Evolutionary conservation across 2,888 invertebrate species (phyloP), one percentile per base, ranked within the genome.

Genomic region (Leptopilina syphax): DNA sequence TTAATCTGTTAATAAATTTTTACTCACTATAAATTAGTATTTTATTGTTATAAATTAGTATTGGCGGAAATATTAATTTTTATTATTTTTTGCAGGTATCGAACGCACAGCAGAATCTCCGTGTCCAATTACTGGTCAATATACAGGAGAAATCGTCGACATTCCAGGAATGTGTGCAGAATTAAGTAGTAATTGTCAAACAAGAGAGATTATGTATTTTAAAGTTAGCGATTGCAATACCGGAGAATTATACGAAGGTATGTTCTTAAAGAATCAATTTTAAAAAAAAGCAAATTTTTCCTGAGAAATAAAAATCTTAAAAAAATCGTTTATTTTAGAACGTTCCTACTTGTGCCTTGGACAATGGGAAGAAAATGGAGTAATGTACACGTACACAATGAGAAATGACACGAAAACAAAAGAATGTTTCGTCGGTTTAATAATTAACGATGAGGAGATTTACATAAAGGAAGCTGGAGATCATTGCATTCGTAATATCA

Each of bases 401-500:
- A 92, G 95, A 83, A 93, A 93, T 80, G 95, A 95, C 86, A 93
- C 93, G 1, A 92, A 92, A 68, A 93, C 93, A 0, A 95, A 94
- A 86, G 95, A 95, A 89, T 95, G 95, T 87, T 95, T 95, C 88
- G 95, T 95, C 41, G 95, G 95, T 10, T 91, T 93, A 24, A 94
- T 94, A 77, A 92, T 94, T 13, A 93, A 93, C 27, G 93, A 94
- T 60, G 93, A 93, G 65, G 94, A 94, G 84, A 94, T 95, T 83
- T 94, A 93, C 86, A 95, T 95, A 80, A 94, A 94, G 86, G 95
- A 95, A 92, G 95, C 95, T 41, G 95, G 95, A 0, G 94, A 94
- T 86, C 94, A 94, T 86, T 95, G 95, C 86, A 93, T 94, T 84
- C 92, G 95, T 82, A 92, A 93, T 82, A 93, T 94, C 50, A 93